phyloP scores from a whole-genome alignment of 2,888 invertebrate genomes.

The Galeruca laticollis region DNA sequence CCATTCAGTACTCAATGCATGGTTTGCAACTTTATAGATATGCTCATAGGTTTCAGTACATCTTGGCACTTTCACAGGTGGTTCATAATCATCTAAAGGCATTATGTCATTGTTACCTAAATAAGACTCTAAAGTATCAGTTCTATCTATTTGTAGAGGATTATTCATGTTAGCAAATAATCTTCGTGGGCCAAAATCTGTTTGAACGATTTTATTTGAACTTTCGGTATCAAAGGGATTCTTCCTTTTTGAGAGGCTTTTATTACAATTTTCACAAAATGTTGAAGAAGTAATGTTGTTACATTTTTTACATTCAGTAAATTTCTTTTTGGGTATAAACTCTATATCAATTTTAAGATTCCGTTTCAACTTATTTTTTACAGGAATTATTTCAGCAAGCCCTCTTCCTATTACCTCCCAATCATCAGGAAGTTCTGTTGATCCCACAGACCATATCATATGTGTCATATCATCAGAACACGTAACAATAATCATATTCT shows the following conservation, averaged over 20 bases:
- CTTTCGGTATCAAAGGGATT: slow-evolving; percentile 51
- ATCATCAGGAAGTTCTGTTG: slow-evolving; percentile 64
- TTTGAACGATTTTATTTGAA: slow-evolving; percentile 52
- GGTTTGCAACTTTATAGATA: background rate
- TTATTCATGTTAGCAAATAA: slow-evolving; percentile 53
- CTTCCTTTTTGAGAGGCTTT: slow-evolving; percentile 50
- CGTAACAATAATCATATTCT: slow-evolving; percentile 76
- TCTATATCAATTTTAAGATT: slow-evolving; percentile 3
- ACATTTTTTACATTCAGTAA: slow-evolving; percentile 48
- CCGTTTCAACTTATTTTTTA: slow-evolving; percentile 35
- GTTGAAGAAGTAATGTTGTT: slow-evolving; percentile 32
- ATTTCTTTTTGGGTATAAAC: slow-evolving; percentile 50
- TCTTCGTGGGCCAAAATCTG: slow-evolving; percentile 50
- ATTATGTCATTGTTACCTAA: slow-evolving; percentile 47
- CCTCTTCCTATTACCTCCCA: slow-evolving; percentile 56
- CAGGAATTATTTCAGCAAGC: slow-evolving; percentile 52
- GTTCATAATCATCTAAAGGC: slow-evolving; percentile 54
- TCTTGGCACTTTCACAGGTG: slow-evolving; percentile 59
- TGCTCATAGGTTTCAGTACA: slow-evolving; percentile 10
- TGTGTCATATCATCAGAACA: slow-evolving; percentile 87
- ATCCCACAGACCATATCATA: slow-evolving; percentile 80
- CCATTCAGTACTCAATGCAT: slow-evolving; percentile 3
- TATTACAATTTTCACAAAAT: slow-evolving; percentile 56
- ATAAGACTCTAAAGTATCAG: slow-evolving; percentile 56
- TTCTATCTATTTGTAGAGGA: slow-evolving; percentile 23